Percentiles rank a stretch among this genome's conserved stretches.
Conservation (phyloP, 2,888 invertebrate genomes). For the Tetranychus piercei region DNA sequence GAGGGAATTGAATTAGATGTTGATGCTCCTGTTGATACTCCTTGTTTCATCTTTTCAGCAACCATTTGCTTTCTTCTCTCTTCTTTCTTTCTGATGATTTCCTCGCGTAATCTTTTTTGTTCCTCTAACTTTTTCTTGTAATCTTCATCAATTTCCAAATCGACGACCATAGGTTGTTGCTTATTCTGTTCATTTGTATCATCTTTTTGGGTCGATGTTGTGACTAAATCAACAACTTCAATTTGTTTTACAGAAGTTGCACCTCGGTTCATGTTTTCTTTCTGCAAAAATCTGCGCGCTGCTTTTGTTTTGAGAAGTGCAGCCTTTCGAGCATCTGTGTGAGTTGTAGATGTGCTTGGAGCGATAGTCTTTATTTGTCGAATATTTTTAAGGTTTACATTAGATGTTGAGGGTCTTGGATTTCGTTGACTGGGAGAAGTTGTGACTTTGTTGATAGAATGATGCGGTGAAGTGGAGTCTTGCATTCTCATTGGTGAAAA, state of each 20-base stretch:
- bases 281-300: not conserved
- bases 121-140: not conserved
- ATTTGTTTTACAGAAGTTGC: constrained; percentile 4
- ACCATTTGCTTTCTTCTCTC: constrained; percentile 12
- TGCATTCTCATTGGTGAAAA: not conserved
- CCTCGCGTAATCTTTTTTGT: constrained; percentile 10
- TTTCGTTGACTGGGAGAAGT: not conserved
- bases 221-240: not conserved
- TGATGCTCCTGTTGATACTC: not conserved
- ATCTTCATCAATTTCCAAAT: constrained; percentile 11
- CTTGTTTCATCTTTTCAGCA: not conserved
- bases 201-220: not conserved
- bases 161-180: not conserved
- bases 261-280: not conserved
- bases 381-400: constrained; percentile 4
- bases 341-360: not conserved
- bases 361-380: not conserved
- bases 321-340: not conserved
- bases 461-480: not conserved
- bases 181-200: not conserved
- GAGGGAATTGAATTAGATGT: not conserved
- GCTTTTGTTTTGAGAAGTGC: not conserved
- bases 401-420: not conserved
- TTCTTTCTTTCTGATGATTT: constrained; percentile 11
- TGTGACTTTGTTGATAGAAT: not conserved